These are phyloP conservation scores for Leptopilina syphax DNA, from an alignment of 2,888 invertebrate genomes.

Conservation along the genomic window DNA sequence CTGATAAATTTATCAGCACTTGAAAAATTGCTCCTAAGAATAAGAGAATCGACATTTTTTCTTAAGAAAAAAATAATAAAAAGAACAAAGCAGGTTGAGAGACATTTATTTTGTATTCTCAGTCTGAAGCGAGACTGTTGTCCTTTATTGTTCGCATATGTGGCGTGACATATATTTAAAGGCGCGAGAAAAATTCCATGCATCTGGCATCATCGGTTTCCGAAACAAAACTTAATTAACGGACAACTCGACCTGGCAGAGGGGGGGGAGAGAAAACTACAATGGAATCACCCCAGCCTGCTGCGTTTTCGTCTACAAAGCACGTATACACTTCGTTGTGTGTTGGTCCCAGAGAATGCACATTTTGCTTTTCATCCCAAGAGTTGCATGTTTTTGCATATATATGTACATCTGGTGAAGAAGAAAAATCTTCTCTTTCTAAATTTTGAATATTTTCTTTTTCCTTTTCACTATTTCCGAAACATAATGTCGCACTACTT, in stretches of 20 bases:
- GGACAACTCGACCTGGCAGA: constrained; percentile 59
- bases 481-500: too few relatives aligned
- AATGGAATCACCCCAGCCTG: constrained; percentile 59
- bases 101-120: constrained; percentile 47
- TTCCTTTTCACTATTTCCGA: not conserved
- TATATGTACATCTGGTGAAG: constrained; percentile 45
- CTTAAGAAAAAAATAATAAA: constrained; percentile 35
- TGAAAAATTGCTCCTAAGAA: too few relatives aligned
- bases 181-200: constrained; percentile 48
- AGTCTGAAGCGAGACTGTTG: constrained; percentile 41
- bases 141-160: constrained; percentile 40
- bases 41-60: constrained; percentile 12
- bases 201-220: constrained; percentile 57
- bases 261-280: constrained; percentile 47
- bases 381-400: constrained; percentile 28
- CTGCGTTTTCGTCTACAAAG: constrained; percentile 51
- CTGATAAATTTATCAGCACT: too few relatives aligned
- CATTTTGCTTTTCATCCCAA: constrained; percentile 52
- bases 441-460: not conserved
- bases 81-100: constrained; percentile 32
- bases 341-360: constrained; percentile 55
- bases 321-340: constrained; percentile 46
- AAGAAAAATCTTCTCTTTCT: constrained; percentile 32
- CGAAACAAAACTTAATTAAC: constrained; percentile 68
- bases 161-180: constrained; percentile 41